phyloP scores from a whole-genome alignment of 2,888 invertebrate genomes.

The Gymnoscelis rufifasciata region DNA sequence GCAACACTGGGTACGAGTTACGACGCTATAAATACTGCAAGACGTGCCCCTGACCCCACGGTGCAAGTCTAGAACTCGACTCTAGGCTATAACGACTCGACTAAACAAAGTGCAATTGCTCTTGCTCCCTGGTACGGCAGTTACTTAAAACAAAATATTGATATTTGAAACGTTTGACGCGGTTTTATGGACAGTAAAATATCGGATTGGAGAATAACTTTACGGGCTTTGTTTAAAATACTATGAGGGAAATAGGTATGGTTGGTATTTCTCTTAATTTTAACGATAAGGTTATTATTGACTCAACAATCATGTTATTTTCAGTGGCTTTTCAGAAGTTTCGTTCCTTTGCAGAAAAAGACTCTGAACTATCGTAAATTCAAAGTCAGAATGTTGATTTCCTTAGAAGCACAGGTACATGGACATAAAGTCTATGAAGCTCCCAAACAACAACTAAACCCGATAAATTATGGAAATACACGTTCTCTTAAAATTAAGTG shows the following conservation, averaged over 20 bases:
- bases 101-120: constrained; percentile 24
- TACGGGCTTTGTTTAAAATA: background rate
- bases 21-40: constrained; percentile 70
- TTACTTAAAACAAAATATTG: constrained; percentile 29
- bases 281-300: too few relatives aligned
- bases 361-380: too few relatives aligned
- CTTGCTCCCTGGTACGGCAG: constrained; percentile 16
- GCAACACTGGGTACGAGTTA: constrained; percentile 51
- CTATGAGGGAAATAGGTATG: too few relatives aligned
- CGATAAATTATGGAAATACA: background rate
- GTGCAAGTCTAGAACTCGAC: constrained; percentile 25
- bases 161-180: constrained; percentile 22
- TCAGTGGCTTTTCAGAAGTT: too few relatives aligned
- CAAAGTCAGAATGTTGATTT: too few relatives aligned
- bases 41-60: constrained; percentile 68
- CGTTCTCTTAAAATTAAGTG: background rate
- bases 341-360: too few relatives aligned
- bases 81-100: constrained; percentile 19
- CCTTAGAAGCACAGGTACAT: too few relatives aligned
- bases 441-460: background rate
- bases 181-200: constrained; percentile 32
- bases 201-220: constrained; percentile 14
- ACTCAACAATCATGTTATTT: too few relatives aligned
- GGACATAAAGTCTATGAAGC: too few relatives aligned
- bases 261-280: too few relatives aligned